Conservation (phyloP, 2,888 invertebrate genomes). For the Sminthurinus aureus region DNA sequence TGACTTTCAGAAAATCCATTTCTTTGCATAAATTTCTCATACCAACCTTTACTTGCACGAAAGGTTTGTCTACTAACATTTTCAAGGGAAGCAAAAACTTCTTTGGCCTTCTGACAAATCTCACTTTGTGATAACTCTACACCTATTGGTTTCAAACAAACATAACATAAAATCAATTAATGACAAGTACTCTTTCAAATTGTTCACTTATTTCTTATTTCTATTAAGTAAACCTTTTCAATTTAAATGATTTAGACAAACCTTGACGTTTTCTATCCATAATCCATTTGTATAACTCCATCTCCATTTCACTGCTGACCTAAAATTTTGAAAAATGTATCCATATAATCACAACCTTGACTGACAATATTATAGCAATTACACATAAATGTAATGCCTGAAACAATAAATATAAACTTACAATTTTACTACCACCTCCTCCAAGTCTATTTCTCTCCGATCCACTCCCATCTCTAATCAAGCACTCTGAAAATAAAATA, state of each 20-base stretch:
- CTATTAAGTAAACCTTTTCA: neutral
- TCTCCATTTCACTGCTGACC: neutral
- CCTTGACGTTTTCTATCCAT: neutral
- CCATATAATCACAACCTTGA: too few species aligned
- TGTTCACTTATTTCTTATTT: neutral
- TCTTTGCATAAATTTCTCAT: constrained; percentile 18
- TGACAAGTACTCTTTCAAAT: neutral
- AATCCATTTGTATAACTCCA: neutral
- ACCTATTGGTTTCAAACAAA: neutral
- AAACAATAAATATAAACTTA: neutral
- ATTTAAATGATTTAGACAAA: neutral
- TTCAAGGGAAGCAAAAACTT: neutral
- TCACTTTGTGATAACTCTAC: neutral
- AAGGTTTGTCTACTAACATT: neutral
- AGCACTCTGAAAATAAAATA: neutral
- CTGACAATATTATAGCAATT: too few species aligned
- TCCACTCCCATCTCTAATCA: neutral
- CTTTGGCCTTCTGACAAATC: neutral
- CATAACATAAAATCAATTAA: neutral
- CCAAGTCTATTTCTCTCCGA: neutral
- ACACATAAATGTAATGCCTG: too few species aligned
- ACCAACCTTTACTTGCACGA: constrained; percentile 25
- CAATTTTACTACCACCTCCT: neutral
- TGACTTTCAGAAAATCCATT: constrained; percentile 8
- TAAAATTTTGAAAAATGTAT: too few species aligned